phyloP scores from a whole-genome alignment of 1,140 invertebrate genomes.

The Tetragonula clypearis region DNA sequence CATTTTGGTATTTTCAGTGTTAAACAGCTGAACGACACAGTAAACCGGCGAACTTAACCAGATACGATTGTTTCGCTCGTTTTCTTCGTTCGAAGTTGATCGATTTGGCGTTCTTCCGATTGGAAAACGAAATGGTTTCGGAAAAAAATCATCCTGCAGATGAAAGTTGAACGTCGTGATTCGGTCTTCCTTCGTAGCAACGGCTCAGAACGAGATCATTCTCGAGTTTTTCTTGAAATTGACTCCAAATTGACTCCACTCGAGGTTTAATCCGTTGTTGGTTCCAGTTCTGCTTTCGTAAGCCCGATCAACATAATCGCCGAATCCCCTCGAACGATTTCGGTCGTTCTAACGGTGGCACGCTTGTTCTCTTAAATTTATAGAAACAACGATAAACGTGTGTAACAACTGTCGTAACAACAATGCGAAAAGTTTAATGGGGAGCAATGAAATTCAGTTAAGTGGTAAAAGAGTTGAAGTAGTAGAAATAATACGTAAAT shows the following conservation, averaged over 20 bases:
- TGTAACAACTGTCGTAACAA: too few species aligned
- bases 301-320: constrained; percentile 6
- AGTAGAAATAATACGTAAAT: too few species aligned
- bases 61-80: not conserved
- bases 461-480: too few species aligned
- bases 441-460: too few species aligned
- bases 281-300: constrained; percentile 36
- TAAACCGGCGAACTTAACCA: constrained; percentile 24
- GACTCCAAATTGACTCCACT: not conserved
- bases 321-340: not conserved
- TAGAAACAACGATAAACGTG: not conserved
- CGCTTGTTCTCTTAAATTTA: not conserved
- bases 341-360: not conserved
- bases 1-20: too few species aligned
- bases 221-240: not conserved
- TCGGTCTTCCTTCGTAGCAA: not conserved
- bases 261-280: constrained; percentile 13
- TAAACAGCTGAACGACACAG: constrained; percentile 23
- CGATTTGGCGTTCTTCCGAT: too few species aligned
- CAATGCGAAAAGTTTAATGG: too few species aligned
- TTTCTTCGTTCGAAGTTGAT: not conserved
- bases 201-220: not conserved
- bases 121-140: not conserved
- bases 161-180: not conserved
- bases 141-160: too few species aligned